Evolutionary conservation across 2,888 invertebrate genomes (phyloP).

Genomic region (Zhuqinia jingwanae): DNA sequence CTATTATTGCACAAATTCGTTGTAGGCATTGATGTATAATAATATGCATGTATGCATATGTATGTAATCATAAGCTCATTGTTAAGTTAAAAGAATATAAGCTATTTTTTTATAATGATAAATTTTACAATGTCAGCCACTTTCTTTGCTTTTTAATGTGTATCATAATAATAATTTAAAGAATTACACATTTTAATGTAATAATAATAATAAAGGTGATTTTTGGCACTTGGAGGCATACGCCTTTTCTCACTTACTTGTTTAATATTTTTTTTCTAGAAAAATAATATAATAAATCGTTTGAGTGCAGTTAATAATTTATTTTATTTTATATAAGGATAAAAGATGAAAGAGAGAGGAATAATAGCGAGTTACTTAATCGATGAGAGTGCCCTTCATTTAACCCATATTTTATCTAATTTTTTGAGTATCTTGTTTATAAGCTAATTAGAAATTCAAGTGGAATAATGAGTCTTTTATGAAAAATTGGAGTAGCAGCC

Average conservation of each 20-base stretch:
- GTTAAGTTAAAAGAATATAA: conserved; percentile 26
- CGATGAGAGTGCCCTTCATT: neutral
- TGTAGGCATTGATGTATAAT: neutral
- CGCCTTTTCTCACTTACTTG: conserved; percentile 40
- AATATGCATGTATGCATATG: neutral
- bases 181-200: conserved; percentile 1
- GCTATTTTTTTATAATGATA: neutral
- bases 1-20: neutral
- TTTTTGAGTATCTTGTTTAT: neutral
- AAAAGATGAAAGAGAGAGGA: neutral
- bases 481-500: conserved; percentile 28
- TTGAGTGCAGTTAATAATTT: neutral
- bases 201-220: conserved; percentile 33
- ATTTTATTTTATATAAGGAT: neutral
- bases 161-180: neutral
- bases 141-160: neutral
- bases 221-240: conserved; percentile 51
- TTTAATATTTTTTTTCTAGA: neutral
- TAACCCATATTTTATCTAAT: neutral
- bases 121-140: conserved; percentile 30
- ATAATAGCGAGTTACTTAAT: neutral
- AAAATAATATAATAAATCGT: neutral
- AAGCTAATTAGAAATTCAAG: conserved; percentile 43
- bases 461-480: neutral
- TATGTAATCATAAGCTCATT: conserved; percentile 5